These are phyloP conservation scores for Pygoscelis antarcticus DNA, from an alignment of 2,113 vertebrate genomes.

Conservation along the genomic window DNA sequence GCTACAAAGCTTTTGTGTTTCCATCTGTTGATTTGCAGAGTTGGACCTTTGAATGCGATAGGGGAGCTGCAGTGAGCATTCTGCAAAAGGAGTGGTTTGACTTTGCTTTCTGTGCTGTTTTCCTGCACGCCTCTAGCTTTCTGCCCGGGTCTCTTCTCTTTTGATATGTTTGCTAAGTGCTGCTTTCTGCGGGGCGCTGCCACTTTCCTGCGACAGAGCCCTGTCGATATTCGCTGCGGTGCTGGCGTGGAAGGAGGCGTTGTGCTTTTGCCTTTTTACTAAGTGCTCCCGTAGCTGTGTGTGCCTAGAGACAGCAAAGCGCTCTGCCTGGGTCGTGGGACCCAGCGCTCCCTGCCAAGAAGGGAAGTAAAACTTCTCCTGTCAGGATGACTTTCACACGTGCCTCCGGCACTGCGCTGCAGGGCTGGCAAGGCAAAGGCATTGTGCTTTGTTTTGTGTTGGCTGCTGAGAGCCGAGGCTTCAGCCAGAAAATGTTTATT, in stretches of 20 bases:
- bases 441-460: slow-evolving; percentile 14
- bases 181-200: neutral
- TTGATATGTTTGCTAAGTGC: accelerated
- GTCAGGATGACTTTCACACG: neutral
- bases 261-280: neutral
- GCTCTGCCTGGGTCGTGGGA: neutral
- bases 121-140: neutral
- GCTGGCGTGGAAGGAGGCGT: neutral
- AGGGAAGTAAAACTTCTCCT: neutral
- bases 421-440: neutral
- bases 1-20: neutral
- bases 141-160: neutral
- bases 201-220: neutral
- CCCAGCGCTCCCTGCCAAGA: neutral
- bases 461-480: neutral
- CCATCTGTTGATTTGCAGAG: neutral
- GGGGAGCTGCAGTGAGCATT: neutral
- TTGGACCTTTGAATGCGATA: neutral
- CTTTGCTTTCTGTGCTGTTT: neutral
- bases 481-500: neutral
- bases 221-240: accelerated
- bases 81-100: neutral
- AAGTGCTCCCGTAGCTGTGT: neutral
- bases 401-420: neutral
- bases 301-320: neutral